Base-by-base conservation (phyloP, 2,113 vertebrate genomes). In the Trogon melanurus region DNA sequence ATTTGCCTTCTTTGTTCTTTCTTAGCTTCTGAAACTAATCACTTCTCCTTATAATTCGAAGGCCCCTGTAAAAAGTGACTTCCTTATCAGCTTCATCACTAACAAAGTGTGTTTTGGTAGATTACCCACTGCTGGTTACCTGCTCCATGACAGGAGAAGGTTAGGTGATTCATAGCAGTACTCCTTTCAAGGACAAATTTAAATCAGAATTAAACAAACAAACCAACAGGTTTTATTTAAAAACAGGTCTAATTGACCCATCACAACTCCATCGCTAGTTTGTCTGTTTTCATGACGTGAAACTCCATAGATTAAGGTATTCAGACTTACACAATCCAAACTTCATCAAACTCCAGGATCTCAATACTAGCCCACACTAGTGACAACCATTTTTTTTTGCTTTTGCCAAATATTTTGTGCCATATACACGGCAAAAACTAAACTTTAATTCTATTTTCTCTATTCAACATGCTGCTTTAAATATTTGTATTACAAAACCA, bases 301-400 rank as follows among this genome's bases (percentile, higher is more conserved):
- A 70, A 57, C n/a, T 62, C 26, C 53, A 48, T n/a, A 88, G 16
- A 65, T 54, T 75, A 72, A 61, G 16, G n/a, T 73, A 74, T 29
- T 60, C 3, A 71, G 79, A 75, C 22, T 44, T 1, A 66, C n/a
- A 53, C 14, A 73, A 6, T 30, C 7, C 13, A 76, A 60, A 10
- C n/a, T 48, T 41, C 22, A 32, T 61, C 32, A 56, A 0, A 26
- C 7, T 60, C 26, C 32, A 44, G 32, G 8, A 27, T 72, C 18
- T 57, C 34, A 74, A 45, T 56, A 56, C 7, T 12, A 73, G 3
- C 8, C 25, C 7, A 38, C 5, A 29, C 5, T 44, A 72, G 5
- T 53, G 45, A 50, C 14, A 47, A 30, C 2, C 30, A 8, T 0
- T 17, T 41, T 71, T 41, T 71, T 87, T 41, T 0, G 0, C 7